Evolutionary conservation across 2,888 invertebrate genomes (phyloP).

Genomic region (Leptopilina drosophilae): DNA sequence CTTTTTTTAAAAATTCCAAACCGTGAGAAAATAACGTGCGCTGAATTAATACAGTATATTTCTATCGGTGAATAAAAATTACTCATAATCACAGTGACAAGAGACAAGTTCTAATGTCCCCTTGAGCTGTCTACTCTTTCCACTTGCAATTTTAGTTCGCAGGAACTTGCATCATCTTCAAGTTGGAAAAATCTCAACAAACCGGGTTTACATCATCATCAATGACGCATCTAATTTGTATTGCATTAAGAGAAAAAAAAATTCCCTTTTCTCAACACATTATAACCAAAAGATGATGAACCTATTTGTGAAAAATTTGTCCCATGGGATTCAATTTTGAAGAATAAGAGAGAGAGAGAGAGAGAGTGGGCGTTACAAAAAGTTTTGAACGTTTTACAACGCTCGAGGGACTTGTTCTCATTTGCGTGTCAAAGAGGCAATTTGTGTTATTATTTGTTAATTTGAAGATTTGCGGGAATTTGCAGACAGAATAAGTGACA

Average conservation of each 20-base stretch:
- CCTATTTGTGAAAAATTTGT: constrained; percentile 27
- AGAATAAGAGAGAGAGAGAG: constrained; percentile 1
- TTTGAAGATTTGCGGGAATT: constrained; percentile 66
- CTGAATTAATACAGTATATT: not conserved
- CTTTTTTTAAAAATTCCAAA: no score
- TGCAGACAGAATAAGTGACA: constrained; percentile 30
- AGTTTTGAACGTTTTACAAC: constrained; percentile 61
- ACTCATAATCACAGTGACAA: constrained; percentile 22
- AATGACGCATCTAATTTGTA: constrained; percentile 29
- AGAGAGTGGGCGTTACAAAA: constrained; percentile 49
- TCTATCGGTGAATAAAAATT: constrained; percentile 17
- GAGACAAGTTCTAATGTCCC: not conserved
- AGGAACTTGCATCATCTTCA: constrained; percentile 34
- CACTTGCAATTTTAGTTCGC: constrained; percentile 15
- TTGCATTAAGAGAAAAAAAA: constrained; percentile 32
- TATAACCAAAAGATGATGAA: no score
- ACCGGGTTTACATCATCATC: constrained; percentile 19
- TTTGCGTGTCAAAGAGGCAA: constrained; percentile 62
- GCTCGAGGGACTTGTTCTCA: constrained; percentile 59
- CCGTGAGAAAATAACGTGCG: not conserved
- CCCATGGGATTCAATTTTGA: constrained; percentile 42
- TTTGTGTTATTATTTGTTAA: constrained; percentile 70
- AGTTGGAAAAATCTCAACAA: constrained; percentile 16
- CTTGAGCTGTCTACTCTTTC: constrained; percentile 29
- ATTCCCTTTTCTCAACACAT: constrained; percentile 39